A percentile compares a stretch with the other conserved stretches of the same genome.
phyloP scores from a whole-genome alignment of 1,140 invertebrate species.

The Pogonus chalceus region DNA sequence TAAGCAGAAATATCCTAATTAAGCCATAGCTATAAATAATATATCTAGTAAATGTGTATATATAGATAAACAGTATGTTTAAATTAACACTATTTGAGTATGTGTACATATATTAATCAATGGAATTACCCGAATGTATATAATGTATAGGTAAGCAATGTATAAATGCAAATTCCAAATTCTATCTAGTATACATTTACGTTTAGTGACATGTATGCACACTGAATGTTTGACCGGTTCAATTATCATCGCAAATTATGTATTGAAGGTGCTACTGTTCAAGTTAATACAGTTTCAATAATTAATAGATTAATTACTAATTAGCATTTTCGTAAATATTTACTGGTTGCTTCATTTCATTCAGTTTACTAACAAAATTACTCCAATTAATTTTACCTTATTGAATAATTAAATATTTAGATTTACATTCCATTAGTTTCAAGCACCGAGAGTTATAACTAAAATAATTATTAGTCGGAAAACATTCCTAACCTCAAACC shows the following conservation, averaged over 20 bases:
- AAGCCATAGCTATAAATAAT: too few species aligned
- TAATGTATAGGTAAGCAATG: background rate
- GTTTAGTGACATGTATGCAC: background rate
- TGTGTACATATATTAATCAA: background rate
- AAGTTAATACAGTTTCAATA: background rate
- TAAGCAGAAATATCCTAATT: too few species aligned
- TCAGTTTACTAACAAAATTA: background rate
- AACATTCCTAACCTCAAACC: too few species aligned
- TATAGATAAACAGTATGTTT: background rate
- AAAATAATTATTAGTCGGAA: too few species aligned
- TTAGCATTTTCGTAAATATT: background rate
- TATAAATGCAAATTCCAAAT: background rate
- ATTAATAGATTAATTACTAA: constrained; percentile 1
- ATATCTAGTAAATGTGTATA: background rate
- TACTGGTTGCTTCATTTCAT: background rate
- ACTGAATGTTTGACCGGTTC: background rate
- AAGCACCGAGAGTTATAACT: too few species aligned
- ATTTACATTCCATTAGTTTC: too few species aligned
- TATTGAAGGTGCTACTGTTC: background rate
- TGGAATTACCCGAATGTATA: background rate
- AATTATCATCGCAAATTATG: constrained; percentile 2
- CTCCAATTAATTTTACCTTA: background rate
- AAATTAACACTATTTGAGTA: background rate
- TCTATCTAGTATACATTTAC: too few species aligned
- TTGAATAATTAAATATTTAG: background rate